Base-by-base conservation (phyloP, 2,113 vertebrate species). In the Sciurus niger region DNA sequence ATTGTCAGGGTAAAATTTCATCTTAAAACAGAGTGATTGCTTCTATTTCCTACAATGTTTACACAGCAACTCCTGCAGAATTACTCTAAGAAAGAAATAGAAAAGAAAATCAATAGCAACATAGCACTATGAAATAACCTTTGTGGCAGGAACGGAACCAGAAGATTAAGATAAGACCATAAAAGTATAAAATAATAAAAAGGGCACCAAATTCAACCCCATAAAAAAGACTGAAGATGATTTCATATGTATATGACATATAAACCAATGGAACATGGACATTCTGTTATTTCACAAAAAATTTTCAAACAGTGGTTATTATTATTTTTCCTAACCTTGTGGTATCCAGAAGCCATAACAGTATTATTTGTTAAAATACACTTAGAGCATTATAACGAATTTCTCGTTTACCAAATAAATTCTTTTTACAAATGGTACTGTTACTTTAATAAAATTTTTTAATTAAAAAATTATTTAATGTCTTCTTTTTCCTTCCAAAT, bases 41-140 rank as follows among this genome's bases (percentile, higher is more conserved):
- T 97, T 95, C 93, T 96, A 93, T 92, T 97, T 97, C 93, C 96
- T 97, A 58, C 96, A 95, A 95, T 97, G 97, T 97, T 97, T 97
- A 97, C 96, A 96, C 73, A 94, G 97, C 51, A 98, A 87, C 96
- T 96, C 70, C 80, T 85, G 80, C 55, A 93, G 86, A 98, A 97
- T 97, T 85, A 96, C 86, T 96, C 77, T 84, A 77, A 96, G 95
- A 95, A 97, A 90, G 96, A 97, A 96, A 93, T 70, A 97, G 91
- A 96, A 96, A 93, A 94, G 89, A 97, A 98, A 98, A 97, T 98
- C 97, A 97, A 96, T 97, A 97, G 68, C 79, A 94, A 80, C 93
- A 89, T 2, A 87, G 63, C 48, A 96, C 95, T 89, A 89, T 53
- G 89, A 98, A 98, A 97, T 96, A 96, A 97, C 80, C 74, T 97